These are phyloP conservation scores for Coluber constrictor DNA, from an alignment of 2,797 vertebrate genomes.

Conservation along the genomic window DNA sequence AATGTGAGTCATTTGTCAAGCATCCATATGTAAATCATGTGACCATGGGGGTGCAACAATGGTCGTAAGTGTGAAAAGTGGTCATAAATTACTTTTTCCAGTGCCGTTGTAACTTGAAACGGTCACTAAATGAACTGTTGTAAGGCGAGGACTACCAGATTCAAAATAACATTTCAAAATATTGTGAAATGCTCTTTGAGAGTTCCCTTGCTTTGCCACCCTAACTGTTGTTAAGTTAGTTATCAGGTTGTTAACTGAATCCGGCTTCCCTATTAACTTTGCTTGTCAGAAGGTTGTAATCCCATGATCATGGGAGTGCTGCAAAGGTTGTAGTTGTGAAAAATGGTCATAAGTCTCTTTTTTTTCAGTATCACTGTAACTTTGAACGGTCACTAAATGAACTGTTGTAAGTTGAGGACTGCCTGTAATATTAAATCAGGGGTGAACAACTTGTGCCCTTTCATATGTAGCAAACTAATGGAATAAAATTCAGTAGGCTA, in stretches of 20 bases:
- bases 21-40: not conserved
- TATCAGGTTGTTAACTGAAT: no score
- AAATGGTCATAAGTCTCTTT: not conserved
- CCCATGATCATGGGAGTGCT: not conserved
- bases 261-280: no score
- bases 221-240: not conserved
- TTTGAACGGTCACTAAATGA: no score
- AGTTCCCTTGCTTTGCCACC: not conserved
- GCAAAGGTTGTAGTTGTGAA: not conserved
- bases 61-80: not conserved
- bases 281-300: not conserved
- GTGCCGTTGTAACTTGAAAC: not conserved
- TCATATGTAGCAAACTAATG: not conserved
- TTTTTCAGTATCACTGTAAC: not conserved
- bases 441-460: not conserved
- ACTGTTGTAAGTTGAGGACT: not conserved
- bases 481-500: not conserved
- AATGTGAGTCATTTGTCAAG: not conserved
- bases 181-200: not conserved
- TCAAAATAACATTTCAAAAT: not conserved
- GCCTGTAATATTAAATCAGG: not conserved
- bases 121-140: not conserved
- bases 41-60: not conserved
- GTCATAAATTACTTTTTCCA: not conserved
- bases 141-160: not conserved